Conservation (phyloP, 2,888 invertebrate genomes). For the Tiliacea citrago region DNA sequence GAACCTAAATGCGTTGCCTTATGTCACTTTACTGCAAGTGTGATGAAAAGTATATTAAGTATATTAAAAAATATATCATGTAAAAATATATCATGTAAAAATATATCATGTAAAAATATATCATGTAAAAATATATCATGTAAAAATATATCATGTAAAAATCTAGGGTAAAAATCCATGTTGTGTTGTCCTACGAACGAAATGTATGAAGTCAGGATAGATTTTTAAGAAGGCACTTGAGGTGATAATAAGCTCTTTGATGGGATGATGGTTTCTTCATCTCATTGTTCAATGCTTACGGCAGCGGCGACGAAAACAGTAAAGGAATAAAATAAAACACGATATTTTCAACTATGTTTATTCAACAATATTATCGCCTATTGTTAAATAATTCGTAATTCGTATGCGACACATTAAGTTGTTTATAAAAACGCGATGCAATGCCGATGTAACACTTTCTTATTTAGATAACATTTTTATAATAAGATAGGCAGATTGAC, state of each 20-base stretch:
- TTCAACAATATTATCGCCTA: slow-evolving; percentile 75
- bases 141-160: neutral
- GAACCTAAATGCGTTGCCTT: no score
- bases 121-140: no score
- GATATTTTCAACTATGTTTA: slow-evolving; percentile 74
- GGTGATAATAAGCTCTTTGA: neutral
- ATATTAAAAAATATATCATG: no score
- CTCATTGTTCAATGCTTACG: neutral
- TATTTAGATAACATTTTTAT: slow-evolving; percentile 21
- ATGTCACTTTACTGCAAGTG: no score
- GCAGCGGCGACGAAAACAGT: neutral
- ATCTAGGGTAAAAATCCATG: neutral
- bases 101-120: no score
- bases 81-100: no score
- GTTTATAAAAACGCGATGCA: slow-evolving; percentile 54
- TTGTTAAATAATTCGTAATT: slow-evolving; percentile 59
- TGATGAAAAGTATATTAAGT: no score
- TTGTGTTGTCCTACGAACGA: no score
- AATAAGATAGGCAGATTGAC: slow-evolving; percentile 9
- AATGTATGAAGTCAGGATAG: no score
- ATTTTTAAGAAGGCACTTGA: neutral
- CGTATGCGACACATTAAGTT: slow-evolving; percentile 56
- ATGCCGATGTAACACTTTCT: slow-evolving; percentile 25
- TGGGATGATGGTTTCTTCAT: neutral
- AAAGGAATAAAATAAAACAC: slow-evolving; percentile 28